Evolutionary conservation across 2,113 vertebrate species (phyloP), one percentile per base, ranked within the genome.

Genomic region (Rhinogobius similis): DNA sequence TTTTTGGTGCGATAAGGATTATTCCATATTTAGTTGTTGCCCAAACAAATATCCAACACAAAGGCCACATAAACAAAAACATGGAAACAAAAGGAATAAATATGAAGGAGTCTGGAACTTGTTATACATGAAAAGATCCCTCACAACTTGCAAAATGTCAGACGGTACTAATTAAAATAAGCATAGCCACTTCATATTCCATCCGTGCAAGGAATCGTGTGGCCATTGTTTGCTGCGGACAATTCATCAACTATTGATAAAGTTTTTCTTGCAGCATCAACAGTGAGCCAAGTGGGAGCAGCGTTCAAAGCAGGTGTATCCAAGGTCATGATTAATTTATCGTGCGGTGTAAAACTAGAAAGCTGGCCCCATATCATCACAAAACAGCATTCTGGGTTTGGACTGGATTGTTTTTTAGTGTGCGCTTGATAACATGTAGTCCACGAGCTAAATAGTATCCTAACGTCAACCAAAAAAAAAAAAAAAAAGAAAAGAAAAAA

Each of bases 261-360:
- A 29, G 14, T 59, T 55, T 82, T 90, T 84, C 75, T 78, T 76
- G 61, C 69, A 67, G 80, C 74, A 70, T 74, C 86, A 46, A n/a
- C 80, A 67, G 36, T 52, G 50, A 65, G 79, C 71, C 75, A 80
- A 77, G 75, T 32, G 62, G 78, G 71, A 73, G 72, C 75, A 67
- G 65, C 86, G 81, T 86, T 75, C 46, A 50, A 75, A 86, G 70
- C 91, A 90, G 90, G 89, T 91, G 90, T 63, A 88, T 75, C 74
- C 85, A 84, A 50, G 74, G 13, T 81, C 79, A 87, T 92, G 71
- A 87, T 79, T 92, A 72, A 90, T 92, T 90, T 79, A 92, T 21
- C 1, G 68, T 71, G 32, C 63, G 62, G 43, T 77, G 89, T 85
- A 86, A 86, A 89, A 84, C 82, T 83, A 81, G 82, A 87, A 79